Evolutionary conservation across 2,888 invertebrate species (phyloP).

Genomic region (Rhagophthalmus giganteus): DNA sequence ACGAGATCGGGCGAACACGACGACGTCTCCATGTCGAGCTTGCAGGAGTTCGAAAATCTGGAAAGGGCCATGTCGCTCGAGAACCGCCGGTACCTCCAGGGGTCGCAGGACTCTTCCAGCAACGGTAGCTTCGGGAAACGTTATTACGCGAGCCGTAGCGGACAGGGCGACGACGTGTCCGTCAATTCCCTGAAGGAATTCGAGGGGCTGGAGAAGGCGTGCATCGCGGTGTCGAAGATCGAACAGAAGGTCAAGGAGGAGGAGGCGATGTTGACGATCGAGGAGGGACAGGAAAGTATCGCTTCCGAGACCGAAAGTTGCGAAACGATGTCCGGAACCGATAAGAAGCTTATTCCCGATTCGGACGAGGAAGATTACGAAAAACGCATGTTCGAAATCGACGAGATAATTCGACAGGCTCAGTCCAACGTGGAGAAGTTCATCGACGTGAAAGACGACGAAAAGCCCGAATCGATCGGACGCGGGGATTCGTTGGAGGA

Average conservation of each 20-base stretch:
- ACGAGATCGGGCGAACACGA: conserved; percentile 85
- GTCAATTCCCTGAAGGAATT: conserved; percentile 88
- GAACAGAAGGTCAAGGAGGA: conserved; percentile 85
- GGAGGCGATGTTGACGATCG: conserved; percentile 71
- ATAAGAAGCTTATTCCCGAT: conserved; percentile 62
- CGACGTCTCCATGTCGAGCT: conserved; percentile 87
- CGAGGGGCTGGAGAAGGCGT: conserved; percentile 87
- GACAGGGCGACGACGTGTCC: conserved; percentile 83
- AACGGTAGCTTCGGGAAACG: conserved; percentile 80
- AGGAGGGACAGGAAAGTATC: conserved; percentile 58
- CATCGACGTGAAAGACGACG: conserved; percentile 61
- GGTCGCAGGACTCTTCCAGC: conserved; percentile 83
- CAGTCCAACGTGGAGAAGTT: conserved; percentile 68
- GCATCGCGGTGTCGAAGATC: conserved; percentile 79
- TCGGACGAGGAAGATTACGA: conserved; percentile 65
- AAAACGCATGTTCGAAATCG: conserved; percentile 68
- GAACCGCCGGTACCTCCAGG: conserved; percentile 71
- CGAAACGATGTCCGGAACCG: conserved; percentile 64
- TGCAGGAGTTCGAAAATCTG: conserved; percentile 92
- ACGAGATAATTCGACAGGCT: conserved; percentile 69
- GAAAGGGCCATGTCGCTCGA: conserved; percentile 84
- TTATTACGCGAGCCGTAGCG: conserved; percentile 70
- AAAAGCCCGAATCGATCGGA: conserved; percentile 60
- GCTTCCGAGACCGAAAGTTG: conserved; percentile 63
- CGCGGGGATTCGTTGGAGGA: conserved; percentile 60